phyloP scores from a whole-genome alignment of 2,113 vertebrate genomes.

The Carassius gibelio region DNA sequence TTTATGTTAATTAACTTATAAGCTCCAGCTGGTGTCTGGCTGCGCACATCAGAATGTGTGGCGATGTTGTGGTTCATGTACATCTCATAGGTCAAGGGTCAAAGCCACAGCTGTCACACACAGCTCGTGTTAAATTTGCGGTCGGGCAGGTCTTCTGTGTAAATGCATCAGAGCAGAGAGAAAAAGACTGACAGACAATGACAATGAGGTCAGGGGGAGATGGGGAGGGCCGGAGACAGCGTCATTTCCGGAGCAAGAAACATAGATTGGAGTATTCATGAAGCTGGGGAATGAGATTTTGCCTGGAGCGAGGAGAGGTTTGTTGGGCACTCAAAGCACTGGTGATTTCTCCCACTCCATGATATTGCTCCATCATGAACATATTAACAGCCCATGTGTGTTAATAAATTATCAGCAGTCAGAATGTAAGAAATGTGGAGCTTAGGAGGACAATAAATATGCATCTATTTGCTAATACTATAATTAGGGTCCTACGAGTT shows the following conservation, averaged over 20 bases:
- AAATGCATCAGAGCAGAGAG: slow-evolving; percentile 49
- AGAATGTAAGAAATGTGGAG: background rate
- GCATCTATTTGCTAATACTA: background rate
- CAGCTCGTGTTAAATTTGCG: slow-evolving; percentile 53
- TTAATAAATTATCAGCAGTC: background rate
- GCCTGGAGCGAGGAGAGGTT: background rate
- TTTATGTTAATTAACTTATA: slow-evolving; percentile 38
- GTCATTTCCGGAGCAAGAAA: slow-evolving; percentile 30
- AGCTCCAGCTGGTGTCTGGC: slow-evolving; percentile 30
- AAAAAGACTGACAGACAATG: slow-evolving; percentile 60
- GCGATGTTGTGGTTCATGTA: slow-evolving; percentile 43
- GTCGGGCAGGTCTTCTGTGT: slow-evolving; percentile 23
- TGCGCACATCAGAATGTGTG: slow-evolving; percentile 51
- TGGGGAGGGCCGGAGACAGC: slow-evolving; percentile 60
- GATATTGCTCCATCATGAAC: background rate
- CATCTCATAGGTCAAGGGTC: slow-evolving; percentile 66
- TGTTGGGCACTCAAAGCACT: background rate
- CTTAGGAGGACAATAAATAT: background rate
- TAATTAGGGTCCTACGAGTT: background rate
- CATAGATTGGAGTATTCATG: background rate
- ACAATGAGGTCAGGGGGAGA: slow-evolving; percentile 63
- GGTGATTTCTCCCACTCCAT: background rate
- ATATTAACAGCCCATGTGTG: background rate
- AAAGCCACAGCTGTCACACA: slow-evolving; percentile 68
- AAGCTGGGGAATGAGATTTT: background rate